Percentiles rank a stretch among this genome's conserved stretches.
Evolutionary conservation across 2,888 invertebrate genomes (phyloP).

Genomic region (Meloe dianella): DNA sequence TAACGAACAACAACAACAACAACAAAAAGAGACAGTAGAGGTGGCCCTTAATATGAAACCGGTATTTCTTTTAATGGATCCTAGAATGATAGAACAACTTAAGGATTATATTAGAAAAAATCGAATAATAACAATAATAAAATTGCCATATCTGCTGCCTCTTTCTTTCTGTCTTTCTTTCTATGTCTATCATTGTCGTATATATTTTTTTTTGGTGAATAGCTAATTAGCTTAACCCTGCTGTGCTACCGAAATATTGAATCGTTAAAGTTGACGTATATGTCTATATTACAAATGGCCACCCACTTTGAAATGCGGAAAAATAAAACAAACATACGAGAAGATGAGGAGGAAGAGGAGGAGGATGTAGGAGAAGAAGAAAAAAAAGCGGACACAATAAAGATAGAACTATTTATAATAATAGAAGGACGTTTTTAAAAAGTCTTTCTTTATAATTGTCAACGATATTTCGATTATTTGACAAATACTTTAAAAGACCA

Average conservation of each 20-base stretch:
- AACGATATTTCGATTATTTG: conserved; percentile 14
- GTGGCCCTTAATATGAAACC: not conserved
- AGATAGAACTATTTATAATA: conserved; percentile 28
- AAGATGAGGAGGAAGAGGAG: conserved; percentile 14
- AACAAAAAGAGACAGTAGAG: not conserved
- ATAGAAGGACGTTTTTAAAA: conserved; percentile 14
- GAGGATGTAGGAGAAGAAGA: conserved; percentile 4
- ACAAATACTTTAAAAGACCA: conserved; percentile 20
- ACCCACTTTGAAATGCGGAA: conserved; percentile 44
- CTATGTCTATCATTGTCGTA: conserved; percentile 21
- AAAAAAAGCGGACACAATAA: conserved; percentile 14
- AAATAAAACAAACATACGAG: conserved; percentile 33
- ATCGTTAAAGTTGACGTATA: conserved; percentile 48
- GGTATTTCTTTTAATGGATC: conserved; percentile 2
- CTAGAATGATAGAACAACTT: not conserved
- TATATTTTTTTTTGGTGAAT: conserved; percentile 30
- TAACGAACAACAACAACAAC: not conserved
- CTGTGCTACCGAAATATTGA: conserved; percentile 49
- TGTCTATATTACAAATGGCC: conserved; percentile 49
- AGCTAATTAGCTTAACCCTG: conserved; percentile 38
- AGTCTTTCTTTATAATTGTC: not conserved
- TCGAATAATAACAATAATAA: conserved; percentile 8
- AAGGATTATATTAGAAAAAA: not conserved
- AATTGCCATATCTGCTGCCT: not conserved
- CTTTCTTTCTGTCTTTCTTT: not conserved